Conservation (phyloP, 2,888 invertebrate genomes). For the Andrena marginata region DNA sequence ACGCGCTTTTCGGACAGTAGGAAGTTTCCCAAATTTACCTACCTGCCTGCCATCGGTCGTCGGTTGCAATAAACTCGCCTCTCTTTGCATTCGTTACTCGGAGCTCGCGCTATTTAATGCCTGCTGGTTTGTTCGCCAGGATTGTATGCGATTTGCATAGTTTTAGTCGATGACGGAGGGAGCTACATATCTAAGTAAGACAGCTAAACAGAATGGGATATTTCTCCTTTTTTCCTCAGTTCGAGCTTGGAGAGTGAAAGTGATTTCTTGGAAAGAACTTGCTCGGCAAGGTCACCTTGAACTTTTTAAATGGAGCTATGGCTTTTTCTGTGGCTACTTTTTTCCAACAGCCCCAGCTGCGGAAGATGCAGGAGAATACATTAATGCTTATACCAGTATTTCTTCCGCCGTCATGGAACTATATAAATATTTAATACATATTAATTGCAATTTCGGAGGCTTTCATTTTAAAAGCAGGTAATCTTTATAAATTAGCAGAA, state of each 20-base stretch:
- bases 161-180: too few species aligned
- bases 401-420: too few species aligned
- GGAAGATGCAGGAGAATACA: too few species aligned
- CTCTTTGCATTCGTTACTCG: neutral
- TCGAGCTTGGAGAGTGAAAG: neutral
- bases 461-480: neutral
- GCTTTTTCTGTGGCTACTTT: neutral
- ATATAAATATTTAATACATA: neutral
- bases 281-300: neutral
- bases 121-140: neutral
- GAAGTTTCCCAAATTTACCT: neutral
- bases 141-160: neutral
- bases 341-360: neutral
- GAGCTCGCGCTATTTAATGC: neutral
- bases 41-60: neutral
- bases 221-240: neutral
- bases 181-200: neutral
- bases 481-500: neutral
- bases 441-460: neutral
- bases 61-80: neutral
- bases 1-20: neutral
- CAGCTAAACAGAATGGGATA: neutral
- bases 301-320: neutral
- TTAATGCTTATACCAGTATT: too few species aligned
- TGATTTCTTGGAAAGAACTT: constrained; percentile 1